Conservation (phyloP, 2,113 vertebrate species). For the Paratilapia polleni region DNA sequence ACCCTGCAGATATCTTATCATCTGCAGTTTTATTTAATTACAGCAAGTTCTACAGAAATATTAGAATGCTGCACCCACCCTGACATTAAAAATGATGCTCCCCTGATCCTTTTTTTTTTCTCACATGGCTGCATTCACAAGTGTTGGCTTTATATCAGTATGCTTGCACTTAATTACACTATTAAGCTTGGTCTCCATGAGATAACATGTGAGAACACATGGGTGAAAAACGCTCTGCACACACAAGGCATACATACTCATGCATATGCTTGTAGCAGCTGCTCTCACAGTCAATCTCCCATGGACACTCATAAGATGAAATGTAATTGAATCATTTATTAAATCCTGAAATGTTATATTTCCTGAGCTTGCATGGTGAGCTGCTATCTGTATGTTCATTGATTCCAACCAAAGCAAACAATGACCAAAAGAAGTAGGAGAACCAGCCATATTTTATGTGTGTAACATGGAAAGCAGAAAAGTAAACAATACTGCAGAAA, state of each 20-base stretch:
- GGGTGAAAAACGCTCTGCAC: neutral
- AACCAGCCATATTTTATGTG: neutral
- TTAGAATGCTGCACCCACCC: neutral
- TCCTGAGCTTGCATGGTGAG: neutral
- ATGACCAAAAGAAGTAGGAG: neutral
- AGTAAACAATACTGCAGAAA: neutral
- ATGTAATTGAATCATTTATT: neutral
- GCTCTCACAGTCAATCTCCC: neutral
- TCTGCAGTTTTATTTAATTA: conserved; percentile 10
- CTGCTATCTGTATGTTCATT: neutral
- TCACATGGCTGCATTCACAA: neutral
- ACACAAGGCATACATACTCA: neutral
- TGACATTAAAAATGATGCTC: neutral
- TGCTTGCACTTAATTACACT: neutral
- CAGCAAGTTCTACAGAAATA: neutral
- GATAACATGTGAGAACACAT: neutral
- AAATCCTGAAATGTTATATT: neutral
- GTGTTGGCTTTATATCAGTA: neutral
- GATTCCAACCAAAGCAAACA: neutral
- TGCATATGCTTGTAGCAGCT: neutral
- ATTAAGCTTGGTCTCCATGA: neutral
- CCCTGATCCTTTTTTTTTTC: neutral
- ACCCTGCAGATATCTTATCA: neutral
- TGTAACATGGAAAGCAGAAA: neutral
- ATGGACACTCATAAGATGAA: neutral